Base-by-base conservation (phyloP, 2,797 vertebrate species). In the Ctenopoma multispine region DNA sequence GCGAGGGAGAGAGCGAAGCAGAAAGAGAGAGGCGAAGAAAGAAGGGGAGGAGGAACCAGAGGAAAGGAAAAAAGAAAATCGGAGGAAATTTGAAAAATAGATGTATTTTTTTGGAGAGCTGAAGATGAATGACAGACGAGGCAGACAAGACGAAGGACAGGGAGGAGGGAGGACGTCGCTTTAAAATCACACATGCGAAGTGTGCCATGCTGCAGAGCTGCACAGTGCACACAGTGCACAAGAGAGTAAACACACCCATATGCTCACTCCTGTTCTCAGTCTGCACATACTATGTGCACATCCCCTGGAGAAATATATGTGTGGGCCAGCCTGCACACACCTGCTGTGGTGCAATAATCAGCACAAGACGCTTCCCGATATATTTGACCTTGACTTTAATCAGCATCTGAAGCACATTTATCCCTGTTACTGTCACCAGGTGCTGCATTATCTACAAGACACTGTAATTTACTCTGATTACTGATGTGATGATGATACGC, bases 381-480 rank as follows among this genome's bases (percentile, higher is more conserved):
- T 13, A 1, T 81, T 69, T 87, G 88, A 90, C 88, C 86, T 90
- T 90, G 86, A 80, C 82, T 84, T 68, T 23, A 54, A 59, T 82
- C 62, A 49, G 53, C 58, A 10, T 59, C 20, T 5, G 2, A 6
- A 29, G 36, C 57, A 5, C 31, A 53, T 76, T 57, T 21, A 27
- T 69, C 58, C 0, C 20, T 55, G n/a, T 77, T 23, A 48, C 51
- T 27, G 69, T 66, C 58, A 34, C 14, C 69, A 14, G 58, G 61
- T 54, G 70, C 36, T 21, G 68, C 48, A 6, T 38, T 27, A 24
- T 24, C 46, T 10, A 48, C 36, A 46, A 11, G 11, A 20, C 54
- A 0, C n/a, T 4, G 47, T 72, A 7, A 66, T 70, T 64, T 48
- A 68, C 58, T 18, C 34, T 1, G 44, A 67, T 73, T 43, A 48